Conservation (phyloP, 2,888 invertebrate species). For the Meteorus colon region DNA sequence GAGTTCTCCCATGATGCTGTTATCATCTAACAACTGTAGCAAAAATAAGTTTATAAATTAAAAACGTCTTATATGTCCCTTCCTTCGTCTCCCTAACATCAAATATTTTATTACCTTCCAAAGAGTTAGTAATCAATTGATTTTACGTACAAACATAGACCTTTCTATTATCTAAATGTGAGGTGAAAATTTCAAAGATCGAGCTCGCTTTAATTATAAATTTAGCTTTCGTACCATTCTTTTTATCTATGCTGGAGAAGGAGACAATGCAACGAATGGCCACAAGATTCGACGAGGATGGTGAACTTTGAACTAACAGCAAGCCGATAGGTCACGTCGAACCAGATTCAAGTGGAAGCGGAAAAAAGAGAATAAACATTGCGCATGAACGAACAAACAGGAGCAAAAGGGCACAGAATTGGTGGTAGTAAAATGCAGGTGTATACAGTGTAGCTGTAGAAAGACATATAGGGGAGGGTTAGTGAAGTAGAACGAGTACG, state of each 20-base stretch:
- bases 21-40: too few relatives aligned
- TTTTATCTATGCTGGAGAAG: not conserved
- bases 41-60: too few relatives aligned
- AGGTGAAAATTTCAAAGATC: not conserved
- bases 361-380: conserved; percentile 3
- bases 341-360: conserved; percentile 34
- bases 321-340: conserved; percentile 41
- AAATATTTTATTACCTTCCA: too few relatives aligned
- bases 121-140: too few relatives aligned
- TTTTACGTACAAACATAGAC: too few relatives aligned
- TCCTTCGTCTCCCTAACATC: too few relatives aligned
- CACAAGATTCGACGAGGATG: conserved; percentile 17
- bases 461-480: conserved; percentile 30
- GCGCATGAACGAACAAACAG: conserved; percentile 30
- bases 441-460: conserved; percentile 9
- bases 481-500: conserved; percentile 41
- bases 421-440: conserved; percentile 19
- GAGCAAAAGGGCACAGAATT: conserved; percentile 16
- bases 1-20: too few relatives aligned
- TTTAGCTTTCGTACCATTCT: too few relatives aligned
- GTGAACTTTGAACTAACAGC: conserved; percentile 40
- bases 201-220: not conserved
- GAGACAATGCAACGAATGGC: conserved; percentile 25
- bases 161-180: too few relatives aligned
- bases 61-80: too few relatives aligned